A percentile compares a stretch with the other conserved stretches of the same genome.
Conservation (phyloP, 2,888 invertebrate species). For the Leptinotarsa peninsularis region DNA sequence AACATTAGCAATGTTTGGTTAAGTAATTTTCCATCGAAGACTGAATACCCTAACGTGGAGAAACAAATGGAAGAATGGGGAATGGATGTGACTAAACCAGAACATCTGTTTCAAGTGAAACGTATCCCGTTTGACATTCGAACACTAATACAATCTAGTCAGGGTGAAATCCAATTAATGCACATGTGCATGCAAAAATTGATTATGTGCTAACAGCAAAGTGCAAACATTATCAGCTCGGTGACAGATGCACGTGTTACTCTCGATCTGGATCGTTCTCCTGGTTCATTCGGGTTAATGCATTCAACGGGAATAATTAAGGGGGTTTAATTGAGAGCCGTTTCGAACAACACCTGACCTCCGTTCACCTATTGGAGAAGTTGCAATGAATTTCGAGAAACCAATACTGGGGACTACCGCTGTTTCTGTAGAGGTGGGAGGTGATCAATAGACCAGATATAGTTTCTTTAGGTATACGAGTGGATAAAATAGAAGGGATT, state of each 20-base stretch:
- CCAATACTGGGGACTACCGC: not conserved
- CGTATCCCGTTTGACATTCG: constrained; percentile 22
- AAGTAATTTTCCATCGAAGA: too few relatives aligned
- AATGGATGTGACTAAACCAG: not conserved
- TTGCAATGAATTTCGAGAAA: not conserved
- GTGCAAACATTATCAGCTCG: constrained; percentile 39
- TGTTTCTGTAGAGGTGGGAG: too few relatives aligned
- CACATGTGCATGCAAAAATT: constrained; percentile 43
- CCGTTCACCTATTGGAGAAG: not conserved
- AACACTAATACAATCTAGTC: constrained; percentile 23
- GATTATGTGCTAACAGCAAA: constrained; percentile 37
- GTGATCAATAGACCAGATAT: not conserved
- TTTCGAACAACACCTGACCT: not conserved
- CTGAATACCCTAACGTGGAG: too few relatives aligned
- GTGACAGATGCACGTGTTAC: constrained; percentile 40
- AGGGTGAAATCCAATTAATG: constrained; percentile 42
- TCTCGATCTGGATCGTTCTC: constrained; percentile 29
- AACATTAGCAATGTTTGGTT: too few relatives aligned
- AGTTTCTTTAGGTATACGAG: too few relatives aligned
- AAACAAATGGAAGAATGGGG: too few relatives aligned
- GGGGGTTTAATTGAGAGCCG: constrained; percentile 1
- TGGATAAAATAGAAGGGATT: too few relatives aligned
- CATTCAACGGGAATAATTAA: not conserved
- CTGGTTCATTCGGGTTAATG: not conserved
- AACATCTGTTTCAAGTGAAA: constrained; percentile 19